These are phyloP conservation scores for Griposia aprilina DNA, from an alignment of 2,888 invertebrate genomes.

Conservation along the genomic window DNA sequence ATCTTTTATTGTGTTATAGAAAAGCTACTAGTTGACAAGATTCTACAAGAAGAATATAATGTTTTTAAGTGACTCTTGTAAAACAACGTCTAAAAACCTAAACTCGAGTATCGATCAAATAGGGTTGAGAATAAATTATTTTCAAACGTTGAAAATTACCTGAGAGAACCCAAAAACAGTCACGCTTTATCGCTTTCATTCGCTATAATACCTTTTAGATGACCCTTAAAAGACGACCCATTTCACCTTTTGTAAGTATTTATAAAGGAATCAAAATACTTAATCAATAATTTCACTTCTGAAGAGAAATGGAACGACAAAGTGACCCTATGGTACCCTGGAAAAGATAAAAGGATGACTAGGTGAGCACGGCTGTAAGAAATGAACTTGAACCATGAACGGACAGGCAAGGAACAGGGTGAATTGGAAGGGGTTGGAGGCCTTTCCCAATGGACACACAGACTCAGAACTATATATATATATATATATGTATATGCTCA, in stretches of 20 bases:
- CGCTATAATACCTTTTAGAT: conserved; percentile 9
- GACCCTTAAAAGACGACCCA: conserved; percentile 14
- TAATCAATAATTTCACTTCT: not conserved
- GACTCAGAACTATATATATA: not conserved
- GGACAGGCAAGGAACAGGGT: no score
- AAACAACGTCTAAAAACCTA: not conserved
- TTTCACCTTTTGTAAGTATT: not conserved
- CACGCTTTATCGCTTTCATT: conserved; percentile 1
- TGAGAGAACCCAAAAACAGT: conserved; percentile 4
- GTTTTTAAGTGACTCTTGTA: not conserved
- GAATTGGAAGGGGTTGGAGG: not conserved
- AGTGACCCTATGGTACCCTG: not conserved
- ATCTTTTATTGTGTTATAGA: not conserved
- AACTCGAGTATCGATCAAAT: conserved; percentile 1
- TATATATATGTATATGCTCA: no score
- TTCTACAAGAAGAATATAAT: not conserved
- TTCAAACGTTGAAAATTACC: not conserved
- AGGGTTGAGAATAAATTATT: not conserved
- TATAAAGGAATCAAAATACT: not conserved
- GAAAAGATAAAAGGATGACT: no score
- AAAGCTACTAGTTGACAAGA: not conserved
- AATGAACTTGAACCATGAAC: no score
- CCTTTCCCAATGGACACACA: not conserved
- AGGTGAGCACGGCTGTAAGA: no score
- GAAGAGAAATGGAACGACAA: not conserved